Evolutionary conservation across 1,140 invertebrate species (phyloP), one percentile per base, ranked within the genome.

Genomic region (Octopus bimaculoides): DNA sequence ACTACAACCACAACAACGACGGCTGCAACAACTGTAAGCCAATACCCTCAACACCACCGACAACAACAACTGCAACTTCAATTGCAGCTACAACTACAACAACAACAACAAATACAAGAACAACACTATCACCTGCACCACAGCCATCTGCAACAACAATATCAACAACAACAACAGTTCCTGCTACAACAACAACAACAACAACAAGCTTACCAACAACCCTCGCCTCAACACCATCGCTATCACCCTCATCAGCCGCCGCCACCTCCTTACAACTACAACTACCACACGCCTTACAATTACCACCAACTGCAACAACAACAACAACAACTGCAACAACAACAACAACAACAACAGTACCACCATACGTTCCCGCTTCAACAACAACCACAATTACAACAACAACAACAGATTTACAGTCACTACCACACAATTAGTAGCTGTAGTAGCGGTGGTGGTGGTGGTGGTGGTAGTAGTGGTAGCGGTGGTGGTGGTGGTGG

Each of bases 81-180:
- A 17, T 20, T n/a, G 26, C 66, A 71, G 26, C 66, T n/a, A 17
- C 66, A 71, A 71, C 6, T 71, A 6, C 26, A 71, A 14, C 17
- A 20, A 6, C 66, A 20, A 73, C 77, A 71, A 66, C 75, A 56
- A n/a, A 80, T 73, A 79, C 66, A 69, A 54, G 61, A 77, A 75
- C 75, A 79, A 73, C 66, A 80, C 66, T 52, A 81, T 61, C 75
- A 75, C 56, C 12, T 26, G 41, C 61, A 78, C 71, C 79, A 78
- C 74, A 26, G 79, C 69, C 56, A 79, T 77, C 61, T 80, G 77
- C 8, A 66, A 80, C 41, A 84, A 80, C 75, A 82, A 81, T 82
- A 82, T 83, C 81, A 83, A 82, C 80, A 85, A 80, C 82, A 81
- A 79, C 55, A 84, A 77, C 77, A 79, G 78, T 82, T 84, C 84